Conservation (phyloP, 2,888 invertebrate species). For the Unio delphinus region DNA sequence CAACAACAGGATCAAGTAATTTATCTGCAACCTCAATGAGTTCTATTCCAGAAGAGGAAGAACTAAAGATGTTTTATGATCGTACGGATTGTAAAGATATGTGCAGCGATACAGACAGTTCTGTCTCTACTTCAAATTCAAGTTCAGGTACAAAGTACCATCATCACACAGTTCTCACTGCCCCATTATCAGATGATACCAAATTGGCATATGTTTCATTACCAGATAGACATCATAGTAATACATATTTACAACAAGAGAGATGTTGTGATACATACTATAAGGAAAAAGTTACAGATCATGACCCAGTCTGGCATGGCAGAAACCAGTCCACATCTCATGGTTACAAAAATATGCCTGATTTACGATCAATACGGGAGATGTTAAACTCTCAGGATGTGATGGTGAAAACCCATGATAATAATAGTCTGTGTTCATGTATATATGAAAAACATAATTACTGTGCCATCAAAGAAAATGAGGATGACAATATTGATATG, state of each 20-base stretch:
- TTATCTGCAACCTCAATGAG: conserved; percentile 46
- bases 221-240: conserved; percentile 6
- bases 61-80: conserved; percentile 23
- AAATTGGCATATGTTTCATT: conserved; percentile 26
- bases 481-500: conserved; percentile 36
- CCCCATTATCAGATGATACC: conserved; percentile 37
- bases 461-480: conserved; percentile 39
- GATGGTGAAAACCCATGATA: conserved; percentile 47
- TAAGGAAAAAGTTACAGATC: too few relatives aligned
- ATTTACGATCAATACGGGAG: conserved; percentile 50
- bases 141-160: conserved; percentile 26
- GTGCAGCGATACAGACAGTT: conserved; percentile 37
- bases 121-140: conserved; percentile 29
- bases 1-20: conserved; percentile 45
- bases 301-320: conserved; percentile 9
- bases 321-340: conserved; percentile 4
- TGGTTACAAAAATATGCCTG: conserved; percentile 22
- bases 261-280: too few relatives aligned
- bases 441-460: conserved; percentile 12
- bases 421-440: conserved; percentile 25
- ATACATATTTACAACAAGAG: too few relatives aligned
- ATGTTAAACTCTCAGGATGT: conserved; percentile 55
- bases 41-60: conserved; percentile 43
- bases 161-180: conserved; percentile 32
- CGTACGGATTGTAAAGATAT: conserved; percentile 21